Percentiles rank a stretch among this genome's conserved stretches.
Evolutionary conservation across 2,888 invertebrate genomes (phyloP).

Genomic region (Hipparchia sbordonii): DNA sequence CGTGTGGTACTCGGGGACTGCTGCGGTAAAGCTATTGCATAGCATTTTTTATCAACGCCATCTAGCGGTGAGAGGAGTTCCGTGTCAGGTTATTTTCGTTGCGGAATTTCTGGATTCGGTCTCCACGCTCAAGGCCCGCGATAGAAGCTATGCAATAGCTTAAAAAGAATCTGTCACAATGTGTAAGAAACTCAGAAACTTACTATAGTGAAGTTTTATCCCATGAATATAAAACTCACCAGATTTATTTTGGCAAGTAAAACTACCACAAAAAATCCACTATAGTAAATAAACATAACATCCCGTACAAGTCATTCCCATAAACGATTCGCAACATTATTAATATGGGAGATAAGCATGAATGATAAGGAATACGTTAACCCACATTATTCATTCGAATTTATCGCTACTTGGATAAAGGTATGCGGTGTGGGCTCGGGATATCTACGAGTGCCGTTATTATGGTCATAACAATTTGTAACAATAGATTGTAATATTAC

Average conservation of each 20-base stretch:
- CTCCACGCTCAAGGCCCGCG: too few relatives aligned
- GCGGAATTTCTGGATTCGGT: too few relatives aligned
- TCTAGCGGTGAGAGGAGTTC: too few relatives aligned
- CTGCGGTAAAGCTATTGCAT: too few relatives aligned
- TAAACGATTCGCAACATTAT: slow-evolving; percentile 20
- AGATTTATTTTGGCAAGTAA: background rate
- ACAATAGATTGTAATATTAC: slow-evolving; percentile 19
- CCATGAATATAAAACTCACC: too few relatives aligned
- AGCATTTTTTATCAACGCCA: too few relatives aligned
- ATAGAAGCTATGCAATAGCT: too few relatives aligned
- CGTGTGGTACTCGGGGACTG: too few relatives aligned
- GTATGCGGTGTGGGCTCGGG: slow-evolving; percentile 22
- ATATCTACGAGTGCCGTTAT: slow-evolving; percentile 29
- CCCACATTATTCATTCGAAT: slow-evolving; percentile 29
- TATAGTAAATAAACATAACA: background rate
- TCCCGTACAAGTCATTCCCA: background rate
- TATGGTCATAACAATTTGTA: slow-evolving; percentile 31
- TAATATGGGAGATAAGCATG: slow-evolving; percentile 22
- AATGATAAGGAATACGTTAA: slow-evolving; percentile 20
- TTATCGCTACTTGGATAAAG: slow-evolving; percentile 34
- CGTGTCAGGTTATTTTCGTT: too few relatives aligned
- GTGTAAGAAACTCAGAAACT: too few relatives aligned
- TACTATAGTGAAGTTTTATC: too few relatives aligned
- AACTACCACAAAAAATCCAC: background rate
- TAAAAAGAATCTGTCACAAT: too few relatives aligned